Conservation (phyloP, 92 coral and sea anemone genomes). For the Chrysogorgia sp. region DNA sequence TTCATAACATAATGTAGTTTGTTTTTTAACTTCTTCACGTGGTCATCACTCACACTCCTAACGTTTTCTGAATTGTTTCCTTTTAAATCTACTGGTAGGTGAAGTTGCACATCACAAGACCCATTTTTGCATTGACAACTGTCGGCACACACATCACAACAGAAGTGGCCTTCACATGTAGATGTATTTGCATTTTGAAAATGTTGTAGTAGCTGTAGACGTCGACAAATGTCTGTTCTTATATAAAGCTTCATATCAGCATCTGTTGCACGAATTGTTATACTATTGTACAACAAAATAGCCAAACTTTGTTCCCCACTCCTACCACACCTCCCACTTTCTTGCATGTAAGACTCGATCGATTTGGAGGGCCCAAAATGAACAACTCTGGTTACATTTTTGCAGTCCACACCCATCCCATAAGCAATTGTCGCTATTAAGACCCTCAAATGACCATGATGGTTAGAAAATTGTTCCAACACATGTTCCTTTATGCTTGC, state of each 20-base stretch:
- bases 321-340: conserved; percentile 16
- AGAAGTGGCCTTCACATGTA: background rate
- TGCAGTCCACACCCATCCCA: background rate
- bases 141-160: background rate
- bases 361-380: conserved; percentile 23
- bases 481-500: conserved; percentile 38
- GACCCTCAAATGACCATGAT: background rate
- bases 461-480: conserved; percentile 1
- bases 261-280: background rate
- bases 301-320: conserved; percentile 1
- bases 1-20: no score
- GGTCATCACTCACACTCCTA: no score
- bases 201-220: background rate
- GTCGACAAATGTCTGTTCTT: background rate
- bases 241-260: background rate
- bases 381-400: background rate
- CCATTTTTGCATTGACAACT: background rate
- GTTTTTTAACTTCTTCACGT: no score
- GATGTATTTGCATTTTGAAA: background rate
- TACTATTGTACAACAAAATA: conserved; percentile 1
- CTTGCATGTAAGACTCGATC: conserved; percentile 3
- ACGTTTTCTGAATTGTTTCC: background rate
- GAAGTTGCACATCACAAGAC: background rate
- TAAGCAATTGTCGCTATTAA: conserved; percentile 13
- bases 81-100: background rate